phyloP scores from a whole-genome alignment of 2,113 vertebrate genomes.

The Chlorocebus sabaeus region DNA sequence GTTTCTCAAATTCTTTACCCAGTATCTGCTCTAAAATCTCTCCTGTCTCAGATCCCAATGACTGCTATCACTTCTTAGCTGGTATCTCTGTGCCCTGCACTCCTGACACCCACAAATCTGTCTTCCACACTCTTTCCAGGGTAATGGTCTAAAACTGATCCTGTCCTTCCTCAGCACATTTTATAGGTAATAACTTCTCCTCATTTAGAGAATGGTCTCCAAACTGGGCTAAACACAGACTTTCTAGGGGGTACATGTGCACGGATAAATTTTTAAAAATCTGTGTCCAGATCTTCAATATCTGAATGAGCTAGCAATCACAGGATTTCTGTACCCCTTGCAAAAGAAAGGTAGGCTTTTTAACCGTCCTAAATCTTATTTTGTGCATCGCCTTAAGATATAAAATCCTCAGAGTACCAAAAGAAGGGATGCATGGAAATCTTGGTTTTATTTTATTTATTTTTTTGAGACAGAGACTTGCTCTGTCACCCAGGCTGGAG shows the following conservation, averaged over 20 bases:
- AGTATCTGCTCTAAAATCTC: neutral
- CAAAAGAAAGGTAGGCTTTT: neutral
- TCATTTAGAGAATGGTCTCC: neutral
- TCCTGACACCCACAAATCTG: neutral
- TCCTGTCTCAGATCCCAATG: neutral
- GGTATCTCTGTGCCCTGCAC: neutral
- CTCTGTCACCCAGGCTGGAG: too few relatives aligned
- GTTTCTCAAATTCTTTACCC: conserved; percentile 28
- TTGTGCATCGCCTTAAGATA: neutral
- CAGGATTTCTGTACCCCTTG: neutral
- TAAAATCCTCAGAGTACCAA: conserved; percentile 7
- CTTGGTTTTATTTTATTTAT: neutral
- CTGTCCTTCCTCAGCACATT: neutral
- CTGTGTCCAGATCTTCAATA: neutral
- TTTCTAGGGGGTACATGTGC: neutral
- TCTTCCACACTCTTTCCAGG: neutral
- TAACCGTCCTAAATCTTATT: neutral
- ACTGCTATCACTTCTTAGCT: neutral
- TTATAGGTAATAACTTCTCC: neutral
- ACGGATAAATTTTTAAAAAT: neutral
- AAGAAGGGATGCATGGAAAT: neutral
- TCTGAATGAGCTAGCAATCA: neutral
- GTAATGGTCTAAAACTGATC: neutral
- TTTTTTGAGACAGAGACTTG: too few relatives aligned
- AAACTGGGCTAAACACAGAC: neutral